A percentile compares a stretch with the other conserved stretches of the same genome.
phyloP scores from a whole-genome alignment of 2,797 vertebrate genomes.

The Neosilurus mollespiculum region DNA sequence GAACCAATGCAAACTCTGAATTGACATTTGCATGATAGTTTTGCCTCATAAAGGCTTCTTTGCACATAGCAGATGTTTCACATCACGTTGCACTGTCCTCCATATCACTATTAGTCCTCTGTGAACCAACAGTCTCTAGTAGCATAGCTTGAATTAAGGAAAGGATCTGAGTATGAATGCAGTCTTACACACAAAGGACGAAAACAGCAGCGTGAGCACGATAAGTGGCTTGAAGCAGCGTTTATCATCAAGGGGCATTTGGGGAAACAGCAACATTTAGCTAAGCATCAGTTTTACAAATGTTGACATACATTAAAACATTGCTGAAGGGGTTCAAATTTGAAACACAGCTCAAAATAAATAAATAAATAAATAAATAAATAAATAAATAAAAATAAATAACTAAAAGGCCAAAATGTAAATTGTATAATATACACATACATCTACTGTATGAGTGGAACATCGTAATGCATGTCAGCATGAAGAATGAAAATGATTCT shows the following conservation, averaged over 20 bases:
- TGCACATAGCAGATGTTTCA: slow-evolving; percentile 54
- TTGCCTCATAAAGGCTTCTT: slow-evolving; percentile 40
- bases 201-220: slow-evolving; percentile 39
- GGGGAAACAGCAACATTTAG: slow-evolving; percentile 31
- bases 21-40: slow-evolving; percentile 34
- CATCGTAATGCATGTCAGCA: background rate
- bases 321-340: slow-evolving; percentile 3
- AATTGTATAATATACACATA: slow-evolving; percentile 41
- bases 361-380: no score
- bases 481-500: slow-evolving; percentile 11
- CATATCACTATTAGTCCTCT: slow-evolving; percentile 54
- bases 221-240: slow-evolving; percentile 44
- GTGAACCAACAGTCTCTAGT: slow-evolving; percentile 38
- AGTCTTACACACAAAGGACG: slow-evolving; percentile 43
- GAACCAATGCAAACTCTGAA: slow-evolving; percentile 45
- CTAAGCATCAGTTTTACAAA: slow-evolving; percentile 46
- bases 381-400: no score
- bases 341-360: slow-evolving; percentile 9
- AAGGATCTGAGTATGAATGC: slow-evolving; percentile 19
- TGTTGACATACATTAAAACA: slow-evolving; percentile 15
- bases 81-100: slow-evolving; percentile 52
- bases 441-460: slow-evolving; percentile 23
- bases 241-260: slow-evolving; percentile 16
- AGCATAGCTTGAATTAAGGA: slow-evolving; percentile 27
- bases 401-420: slow-evolving; percentile 12